Evolutionary conservation across 2,113 vertebrate species (phyloP).

Genomic region (Regulus satrapa): DNA sequence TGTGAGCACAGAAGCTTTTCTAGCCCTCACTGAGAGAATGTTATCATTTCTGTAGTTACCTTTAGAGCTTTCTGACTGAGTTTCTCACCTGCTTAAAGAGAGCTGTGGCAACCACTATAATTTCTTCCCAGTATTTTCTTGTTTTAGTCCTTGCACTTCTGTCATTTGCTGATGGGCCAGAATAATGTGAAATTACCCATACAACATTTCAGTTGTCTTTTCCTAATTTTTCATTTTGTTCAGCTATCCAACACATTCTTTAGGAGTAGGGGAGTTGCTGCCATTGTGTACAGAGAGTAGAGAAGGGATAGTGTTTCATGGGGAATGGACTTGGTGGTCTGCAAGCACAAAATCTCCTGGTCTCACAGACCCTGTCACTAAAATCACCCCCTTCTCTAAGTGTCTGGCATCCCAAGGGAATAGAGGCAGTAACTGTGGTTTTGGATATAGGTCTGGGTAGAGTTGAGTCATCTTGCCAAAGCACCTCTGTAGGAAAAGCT

Average conservation of each 20-base stretch:
- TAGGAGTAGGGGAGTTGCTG: background rate
- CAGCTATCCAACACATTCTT: background rate
- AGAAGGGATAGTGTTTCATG: background rate
- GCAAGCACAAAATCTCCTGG: background rate
- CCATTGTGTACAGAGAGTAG: background rate
- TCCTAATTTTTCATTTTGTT: background rate
- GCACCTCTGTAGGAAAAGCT: background rate
- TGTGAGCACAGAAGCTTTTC: background rate
- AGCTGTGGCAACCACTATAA: background rate
- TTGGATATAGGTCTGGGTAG: background rate
- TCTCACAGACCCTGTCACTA: background rate
- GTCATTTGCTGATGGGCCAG: background rate
- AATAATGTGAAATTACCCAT: background rate
- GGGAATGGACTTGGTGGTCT: background rate
- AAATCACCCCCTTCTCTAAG: background rate
- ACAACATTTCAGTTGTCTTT: background rate
- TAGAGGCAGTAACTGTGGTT: background rate
- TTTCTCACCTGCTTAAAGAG: constrained; percentile 39
- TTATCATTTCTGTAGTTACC: constrained; percentile 26
- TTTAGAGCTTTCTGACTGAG: background rate
- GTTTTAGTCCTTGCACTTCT: background rate
- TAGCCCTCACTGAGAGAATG: constrained; percentile 9
- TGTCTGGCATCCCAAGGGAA: background rate
- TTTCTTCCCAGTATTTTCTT: background rate
- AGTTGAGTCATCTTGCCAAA: background rate